Evolutionary conservation across 2,113 vertebrate genomes (phyloP).

Genomic region (Microtus pennsylvanicus): DNA sequence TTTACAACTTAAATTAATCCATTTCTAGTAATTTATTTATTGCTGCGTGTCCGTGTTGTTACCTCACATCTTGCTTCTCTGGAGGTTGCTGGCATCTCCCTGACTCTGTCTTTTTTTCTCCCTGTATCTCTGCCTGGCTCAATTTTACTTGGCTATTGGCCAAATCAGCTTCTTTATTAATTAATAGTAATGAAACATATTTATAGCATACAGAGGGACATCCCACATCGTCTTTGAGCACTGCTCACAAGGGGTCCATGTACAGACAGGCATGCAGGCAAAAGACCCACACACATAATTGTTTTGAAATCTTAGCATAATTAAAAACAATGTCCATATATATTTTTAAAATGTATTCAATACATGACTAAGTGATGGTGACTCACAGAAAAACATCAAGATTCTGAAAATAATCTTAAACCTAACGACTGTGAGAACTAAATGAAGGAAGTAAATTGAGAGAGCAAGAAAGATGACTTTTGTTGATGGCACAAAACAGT

Average conservation of each 20-base stretch:
- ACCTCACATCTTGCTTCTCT: no score
- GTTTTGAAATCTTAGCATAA: not conserved
- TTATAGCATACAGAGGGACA: no score
- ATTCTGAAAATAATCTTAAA: constrained; percentile 6
- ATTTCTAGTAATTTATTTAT: no score
- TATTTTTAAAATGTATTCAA: constrained; percentile 7
- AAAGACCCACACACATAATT: not conserved
- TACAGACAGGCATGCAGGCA: not conserved
- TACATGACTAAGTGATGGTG: not conserved
- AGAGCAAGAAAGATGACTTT: not conserved
- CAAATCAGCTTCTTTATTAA: no score
- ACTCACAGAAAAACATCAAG: not conserved
- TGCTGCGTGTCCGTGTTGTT: fast-evolving
- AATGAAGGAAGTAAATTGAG: not conserved
- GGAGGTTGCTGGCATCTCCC: no score
- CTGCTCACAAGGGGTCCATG: not conserved
- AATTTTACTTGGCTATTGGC: no score
- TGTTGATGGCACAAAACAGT: not conserved
- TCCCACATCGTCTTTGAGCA: not conserved
- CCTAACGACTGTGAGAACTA: not conserved
- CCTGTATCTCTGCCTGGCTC: no score
- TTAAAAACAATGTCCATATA: constrained; percentile 36
- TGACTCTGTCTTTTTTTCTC: no score
- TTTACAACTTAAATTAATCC: no score
- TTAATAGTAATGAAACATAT: no score